Evolutionary conservation across 1,140 invertebrate species (phyloP), one percentile per base, ranked within the genome.

Genomic region (Drosophila bifasciata): DNA sequence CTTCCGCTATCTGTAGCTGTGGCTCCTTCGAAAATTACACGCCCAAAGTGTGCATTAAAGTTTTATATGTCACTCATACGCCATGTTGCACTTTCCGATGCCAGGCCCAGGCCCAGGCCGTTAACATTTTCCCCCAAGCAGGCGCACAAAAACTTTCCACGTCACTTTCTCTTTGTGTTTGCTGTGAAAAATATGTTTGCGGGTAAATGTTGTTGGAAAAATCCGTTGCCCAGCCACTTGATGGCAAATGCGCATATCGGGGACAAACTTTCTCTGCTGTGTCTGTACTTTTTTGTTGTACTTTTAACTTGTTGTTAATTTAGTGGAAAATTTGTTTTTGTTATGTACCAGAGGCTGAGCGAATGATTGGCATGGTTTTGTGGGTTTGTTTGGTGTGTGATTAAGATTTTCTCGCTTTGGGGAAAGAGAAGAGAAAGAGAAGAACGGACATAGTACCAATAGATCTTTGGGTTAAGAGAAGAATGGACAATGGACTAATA

Each of bases 31-130:
- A 59, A 85, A 63, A 79, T 73, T 51, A 49, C 55, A 57, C 79
- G 51, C 8, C 64, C 75, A 88, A 71, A 80, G 76, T 66, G 59
- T 74, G 53, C 77, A 69, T 78, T 88, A 75, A 86, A 81, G 61
- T 86, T 85, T 86, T 77, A 74, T 77, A 25, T 67, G 63, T 86
- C 81, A 81, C 81, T 86, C 81, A 80, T 74, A 67, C 77, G 80
- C 81, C 81, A 77, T 76, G 77, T 46, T 80, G 81, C 73, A 86
- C 72, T 86, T 63, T 57, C 58, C 58, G 41, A 57, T 62, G 56
- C 39, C 55, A 56, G 28, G 41, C 56, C 11, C 58, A 59, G 41
- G 23, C 48, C 40, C 50, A 51, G 32, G 11, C 32, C 11, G 41
- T n/a, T 21, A 57, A 69, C 67, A 59, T 73, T 79, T 79, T 74